phyloP scores from a whole-genome alignment of 2,797 vertebrate genomes.

The Oryzias sinensis region DNA sequence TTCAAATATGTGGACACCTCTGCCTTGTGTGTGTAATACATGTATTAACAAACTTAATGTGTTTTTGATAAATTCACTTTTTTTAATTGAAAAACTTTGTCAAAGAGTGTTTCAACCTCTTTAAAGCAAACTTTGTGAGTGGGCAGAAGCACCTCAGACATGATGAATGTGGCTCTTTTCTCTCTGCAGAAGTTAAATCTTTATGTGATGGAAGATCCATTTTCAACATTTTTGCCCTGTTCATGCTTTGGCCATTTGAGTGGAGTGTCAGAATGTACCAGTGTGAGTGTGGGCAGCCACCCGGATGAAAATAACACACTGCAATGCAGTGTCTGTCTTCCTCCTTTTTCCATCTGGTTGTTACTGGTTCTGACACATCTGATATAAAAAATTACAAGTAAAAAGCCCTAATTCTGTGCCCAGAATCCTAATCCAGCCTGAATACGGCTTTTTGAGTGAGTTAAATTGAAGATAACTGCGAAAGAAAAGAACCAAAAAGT shows the following conservation, averaged over 20 bases:
- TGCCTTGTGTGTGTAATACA: too few species aligned
- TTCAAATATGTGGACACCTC: too few species aligned
- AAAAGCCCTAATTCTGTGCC: constrained; percentile 27
- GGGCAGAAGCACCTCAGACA: constrained; percentile 11
- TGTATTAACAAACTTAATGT: too few species aligned
- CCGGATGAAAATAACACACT: constrained; percentile 60
- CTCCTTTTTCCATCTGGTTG: constrained; percentile 55
- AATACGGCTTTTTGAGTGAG: constrained; percentile 20
- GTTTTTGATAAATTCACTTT: too few species aligned
- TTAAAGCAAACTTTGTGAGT: constrained; percentile 10
- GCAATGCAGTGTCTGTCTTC: constrained; percentile 70
- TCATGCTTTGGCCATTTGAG: constrained; percentile 31
- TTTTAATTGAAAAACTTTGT: constrained; percentile 6
- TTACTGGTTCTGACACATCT: constrained; percentile 35
- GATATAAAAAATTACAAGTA: constrained; percentile 14
- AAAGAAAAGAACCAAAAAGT: constrained; percentile 25
- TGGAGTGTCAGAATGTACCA: constrained; percentile 16
- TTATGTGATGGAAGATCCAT: constrained; percentile 49
- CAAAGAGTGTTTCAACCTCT: background rate
- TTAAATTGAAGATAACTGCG: constrained; percentile 24
- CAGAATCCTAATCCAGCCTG: constrained; percentile 19
- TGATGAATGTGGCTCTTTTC: constrained; percentile 27
- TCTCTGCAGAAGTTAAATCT: constrained; percentile 44
- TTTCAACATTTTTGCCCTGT: constrained; percentile 41
- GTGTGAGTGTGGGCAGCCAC: constrained; percentile 44